Base-by-base conservation (phyloP, 2,113 vertebrate genomes). In the Petrocephalus zakoni region DNA sequence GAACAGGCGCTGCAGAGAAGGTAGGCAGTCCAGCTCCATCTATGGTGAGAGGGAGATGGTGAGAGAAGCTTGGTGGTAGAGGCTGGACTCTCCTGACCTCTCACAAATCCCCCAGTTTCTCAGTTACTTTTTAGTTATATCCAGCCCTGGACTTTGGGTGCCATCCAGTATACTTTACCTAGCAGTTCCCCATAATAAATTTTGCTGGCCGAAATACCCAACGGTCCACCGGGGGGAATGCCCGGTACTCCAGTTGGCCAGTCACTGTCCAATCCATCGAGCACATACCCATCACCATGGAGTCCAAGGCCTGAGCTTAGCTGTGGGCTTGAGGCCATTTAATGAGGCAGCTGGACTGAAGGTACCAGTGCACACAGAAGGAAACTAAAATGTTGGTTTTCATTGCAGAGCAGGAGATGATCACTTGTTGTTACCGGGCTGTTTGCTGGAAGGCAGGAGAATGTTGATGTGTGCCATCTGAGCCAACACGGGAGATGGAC, bases 1-100 rank as follows among this genome's bases (percentile, higher is more conserved):
- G 94, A 98, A 98, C 91, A 99, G 96, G 89, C 95, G 97, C 90
- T 98, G 97, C 94, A 99, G 96, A 94, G 94, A 91, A 95, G 98
- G 97, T 94, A 99, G 95, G 93, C 92, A 94, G 95, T 98, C 97
- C 96, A 98, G 96, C 97, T 98, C 97, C 93, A 96, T 98, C 98
- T 99, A 87, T 85, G 58, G 91, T 87, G 85, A 84, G 87, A 83
- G 56, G 86, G n/a, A 89, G 17, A 89, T n/a, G 89, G 42, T 90
- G 53, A 88, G 61, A 87, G 15, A 91, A 81, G 75, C 51, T 86
- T 72, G 34, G 47, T 0, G 1, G 17, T 47, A 7, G 34, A 52
- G 21, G 34, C 56, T 21, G 47, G 42, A 85, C 22, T 51, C 83
- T 37, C 51, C 25, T 61, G 56, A 75, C 51, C 25, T 10, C 22